phyloP scores from a whole-genome alignment of 1,140 invertebrate species.

The Lordiphosa mommai region DNA sequence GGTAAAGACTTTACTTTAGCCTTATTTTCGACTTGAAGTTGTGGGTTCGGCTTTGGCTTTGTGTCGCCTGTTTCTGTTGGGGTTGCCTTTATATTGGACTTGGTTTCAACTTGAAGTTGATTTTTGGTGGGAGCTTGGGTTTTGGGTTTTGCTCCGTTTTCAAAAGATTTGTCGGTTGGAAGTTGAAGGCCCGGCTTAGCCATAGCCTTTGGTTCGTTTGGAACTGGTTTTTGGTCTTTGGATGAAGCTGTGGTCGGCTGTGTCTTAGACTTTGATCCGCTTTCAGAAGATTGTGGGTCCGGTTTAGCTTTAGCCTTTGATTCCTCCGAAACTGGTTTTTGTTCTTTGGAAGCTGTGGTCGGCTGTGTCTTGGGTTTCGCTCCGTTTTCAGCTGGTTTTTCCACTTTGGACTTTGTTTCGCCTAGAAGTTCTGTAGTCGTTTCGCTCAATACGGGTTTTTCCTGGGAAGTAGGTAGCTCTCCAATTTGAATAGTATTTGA shows the following conservation, averaged over 20 bases:
- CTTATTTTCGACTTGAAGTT: neutral
- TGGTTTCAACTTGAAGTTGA: neutral
- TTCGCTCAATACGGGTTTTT: neutral
- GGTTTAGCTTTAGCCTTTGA: no score
- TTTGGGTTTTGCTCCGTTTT: neutral
- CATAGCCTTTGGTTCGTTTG: conserved; percentile 17
- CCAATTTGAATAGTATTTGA: neutral
- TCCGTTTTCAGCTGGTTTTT: neutral
- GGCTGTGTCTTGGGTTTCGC: no score
- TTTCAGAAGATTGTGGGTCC: no score
- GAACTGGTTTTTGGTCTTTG: neutral
- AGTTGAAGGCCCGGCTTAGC: no score
- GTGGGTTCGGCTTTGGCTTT: neutral
- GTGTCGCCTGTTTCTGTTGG: neutral
- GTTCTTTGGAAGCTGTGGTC: no score
- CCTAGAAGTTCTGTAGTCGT: neutral
- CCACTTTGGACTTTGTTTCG: neutral
- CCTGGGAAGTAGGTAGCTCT: neutral
- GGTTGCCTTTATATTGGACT: neutral
- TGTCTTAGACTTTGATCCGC: no score
- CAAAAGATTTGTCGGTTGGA: no score
- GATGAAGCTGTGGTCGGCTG: no score
- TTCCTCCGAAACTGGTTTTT: neutral
- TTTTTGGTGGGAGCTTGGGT: neutral
- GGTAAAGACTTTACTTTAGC: neutral